Conservation (phyloP, 1,140 invertebrate species). For the Meloidogyne floridensis region DNA sequence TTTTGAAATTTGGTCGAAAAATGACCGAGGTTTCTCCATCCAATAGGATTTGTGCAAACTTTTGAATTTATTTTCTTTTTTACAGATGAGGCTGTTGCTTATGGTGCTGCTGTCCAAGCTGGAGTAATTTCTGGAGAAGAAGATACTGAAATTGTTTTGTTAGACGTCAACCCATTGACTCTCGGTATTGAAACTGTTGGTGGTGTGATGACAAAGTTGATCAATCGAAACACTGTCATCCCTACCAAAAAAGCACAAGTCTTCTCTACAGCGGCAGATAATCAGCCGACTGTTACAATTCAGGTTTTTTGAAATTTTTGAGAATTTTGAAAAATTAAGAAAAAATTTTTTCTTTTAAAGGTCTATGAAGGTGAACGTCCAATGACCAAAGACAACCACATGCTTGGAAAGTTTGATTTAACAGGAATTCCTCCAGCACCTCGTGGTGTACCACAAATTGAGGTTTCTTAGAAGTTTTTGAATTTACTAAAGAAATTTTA, state of each 20-base stretch:
- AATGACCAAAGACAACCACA: constrained; percentile 99
- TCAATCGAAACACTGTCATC: constrained; percentile 95
- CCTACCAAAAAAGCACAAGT: constrained; percentile 99
- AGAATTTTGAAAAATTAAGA: not conserved
- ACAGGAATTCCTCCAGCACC: constrained; percentile 97
- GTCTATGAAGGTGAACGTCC: constrained; percentile 95
- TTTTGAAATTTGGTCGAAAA: too few species aligned
- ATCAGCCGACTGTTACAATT: constrained; percentile 98
- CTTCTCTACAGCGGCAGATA: constrained; percentile 97
- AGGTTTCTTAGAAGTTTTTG: constrained; percentile 71
- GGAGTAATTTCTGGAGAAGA: constrained; percentile 75
- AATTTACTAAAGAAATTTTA: constrained; percentile 79
- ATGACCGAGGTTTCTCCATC: too few species aligned
- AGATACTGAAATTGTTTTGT: constrained; percentile 84
- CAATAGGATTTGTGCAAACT: too few species aligned
- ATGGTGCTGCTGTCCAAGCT: constrained; percentile 97
- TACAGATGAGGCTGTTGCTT: constrained; percentile 83
- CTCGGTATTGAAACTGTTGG: constrained; percentile 99
- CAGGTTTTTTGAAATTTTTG: constrained; percentile 70
- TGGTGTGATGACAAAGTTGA: constrained; percentile 98
- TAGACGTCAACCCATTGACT: constrained; percentile 96
- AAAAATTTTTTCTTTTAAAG: constrained; percentile 40
- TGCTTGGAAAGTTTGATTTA: constrained; percentile 94
- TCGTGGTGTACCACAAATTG: constrained; percentile 94
- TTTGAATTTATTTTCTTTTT: too few species aligned